Conservation (phyloP, 2,797 vertebrate genomes). For the Mus caroli region DNA sequence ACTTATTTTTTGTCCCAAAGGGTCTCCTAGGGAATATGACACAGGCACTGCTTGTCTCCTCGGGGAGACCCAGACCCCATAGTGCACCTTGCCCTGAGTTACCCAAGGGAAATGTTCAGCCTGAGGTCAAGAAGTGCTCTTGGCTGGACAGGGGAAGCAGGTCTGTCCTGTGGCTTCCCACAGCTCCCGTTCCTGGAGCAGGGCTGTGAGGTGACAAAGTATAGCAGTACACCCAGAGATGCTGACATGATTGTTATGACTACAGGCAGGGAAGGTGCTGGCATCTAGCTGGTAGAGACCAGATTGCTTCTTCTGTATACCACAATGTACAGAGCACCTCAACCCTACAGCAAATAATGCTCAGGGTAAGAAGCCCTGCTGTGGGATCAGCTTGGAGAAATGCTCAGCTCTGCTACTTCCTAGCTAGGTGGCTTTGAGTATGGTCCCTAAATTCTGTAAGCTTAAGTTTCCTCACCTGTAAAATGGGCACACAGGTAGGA, state of each 20-base stretch:
- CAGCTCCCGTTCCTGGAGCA: not conserved
- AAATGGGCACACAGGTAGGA: not conserved
- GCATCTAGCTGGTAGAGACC: not conserved
- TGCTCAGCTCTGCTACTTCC: not conserved
- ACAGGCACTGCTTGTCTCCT: not conserved
- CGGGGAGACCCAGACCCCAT: accelerated
- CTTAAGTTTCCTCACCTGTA: not conserved
- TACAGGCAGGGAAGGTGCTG: not conserved
- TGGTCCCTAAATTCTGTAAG: not conserved
- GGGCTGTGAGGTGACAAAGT: accelerated
- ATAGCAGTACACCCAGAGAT: not conserved
- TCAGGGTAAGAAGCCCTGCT: not conserved
- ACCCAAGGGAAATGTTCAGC: not conserved
- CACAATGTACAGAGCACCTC: accelerated
- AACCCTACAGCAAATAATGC: accelerated
- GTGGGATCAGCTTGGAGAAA: not conserved
- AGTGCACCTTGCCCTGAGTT: accelerated
- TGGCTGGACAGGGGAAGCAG: not conserved
- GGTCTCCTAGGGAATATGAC: constrained; percentile 39
- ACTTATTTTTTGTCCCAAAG: not conserved
- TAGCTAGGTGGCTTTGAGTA: not conserved
- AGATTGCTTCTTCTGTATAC: not conserved
- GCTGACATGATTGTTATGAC: not conserved
- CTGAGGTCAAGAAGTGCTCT: too few relatives aligned
- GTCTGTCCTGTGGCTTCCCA: not conserved